phyloP scores from a whole-genome alignment of 1,140 invertebrate genomes.

The Pogonognathellus flavescens region DNA sequence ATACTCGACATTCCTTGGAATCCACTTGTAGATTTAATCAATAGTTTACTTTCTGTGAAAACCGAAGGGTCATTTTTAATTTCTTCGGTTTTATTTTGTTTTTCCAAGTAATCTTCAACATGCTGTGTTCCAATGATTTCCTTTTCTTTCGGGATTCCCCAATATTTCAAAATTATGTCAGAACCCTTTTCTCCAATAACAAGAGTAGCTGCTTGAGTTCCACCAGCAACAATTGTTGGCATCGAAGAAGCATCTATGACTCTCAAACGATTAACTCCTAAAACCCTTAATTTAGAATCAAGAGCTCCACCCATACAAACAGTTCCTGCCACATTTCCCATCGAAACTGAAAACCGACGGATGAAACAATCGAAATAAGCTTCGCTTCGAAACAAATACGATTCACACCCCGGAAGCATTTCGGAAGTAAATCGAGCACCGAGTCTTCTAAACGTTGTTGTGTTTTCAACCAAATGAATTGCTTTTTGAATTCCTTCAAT shows the following conservation, averaged over 20 bases:
- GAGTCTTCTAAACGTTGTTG: conserved; percentile 6
- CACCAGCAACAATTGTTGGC: conserved; percentile 43
- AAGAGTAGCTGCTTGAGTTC: conserved; percentile 28
- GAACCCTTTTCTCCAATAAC: conserved; percentile 47
- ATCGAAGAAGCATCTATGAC: conserved; percentile 36
- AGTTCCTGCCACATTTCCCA: conserved; percentile 39
- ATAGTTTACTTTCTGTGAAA: not conserved
- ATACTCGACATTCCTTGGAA: not conserved
- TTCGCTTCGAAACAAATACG: conserved; percentile 14
- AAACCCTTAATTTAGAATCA: conserved; percentile 31
- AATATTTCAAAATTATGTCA: conserved; percentile 7
- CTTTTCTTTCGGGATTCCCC: conserved; percentile 13
- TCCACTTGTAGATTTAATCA: not conserved
- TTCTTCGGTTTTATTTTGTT: too few relatives aligned
- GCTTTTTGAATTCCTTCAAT: conserved; percentile 45
- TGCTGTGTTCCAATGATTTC: not conserved
- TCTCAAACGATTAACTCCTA: conserved; percentile 20
- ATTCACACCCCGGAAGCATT: conserved; percentile 50
- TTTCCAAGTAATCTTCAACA: not conserved
- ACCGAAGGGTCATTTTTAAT: not conserved
- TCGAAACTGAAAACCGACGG: conserved; percentile 20
- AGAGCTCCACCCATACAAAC: conserved; percentile 44
- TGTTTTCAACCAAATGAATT: conserved; percentile 23
- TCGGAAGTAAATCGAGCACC: conserved; percentile 2
- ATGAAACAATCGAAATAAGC: conserved; percentile 43